Percentiles rank a stretch among this genome's conserved stretches.
These are phyloP conservation scores for Oncopodura yosiiana DNA, from an alignment of 1,140 invertebrate species.

Conservation along the genomic window DNA sequence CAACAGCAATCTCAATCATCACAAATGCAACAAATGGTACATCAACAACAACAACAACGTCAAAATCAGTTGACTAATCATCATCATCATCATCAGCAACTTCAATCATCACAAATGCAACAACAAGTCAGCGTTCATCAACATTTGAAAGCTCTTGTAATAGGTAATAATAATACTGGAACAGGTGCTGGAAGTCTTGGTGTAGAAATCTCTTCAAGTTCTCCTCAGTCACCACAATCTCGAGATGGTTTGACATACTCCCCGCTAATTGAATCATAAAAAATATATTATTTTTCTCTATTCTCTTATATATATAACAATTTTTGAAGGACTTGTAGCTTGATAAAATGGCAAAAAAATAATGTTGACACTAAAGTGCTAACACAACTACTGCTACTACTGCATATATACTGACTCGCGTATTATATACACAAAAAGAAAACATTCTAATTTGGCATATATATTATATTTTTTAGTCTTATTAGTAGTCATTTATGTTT, in stretches of 20 bases:
- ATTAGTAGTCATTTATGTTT: too few species aligned
- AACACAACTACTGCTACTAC: too few species aligned
- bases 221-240: constrained; percentile 17
- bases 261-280: constrained; percentile 31
- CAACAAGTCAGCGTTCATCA: constrained; percentile 14
- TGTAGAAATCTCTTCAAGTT: neutral
- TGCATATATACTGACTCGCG: too few species aligned
- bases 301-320: too few species aligned
- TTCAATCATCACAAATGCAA: constrained; percentile 7
- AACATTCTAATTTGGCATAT: too few species aligned
- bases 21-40: constrained; percentile 12
- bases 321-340: too few species aligned
- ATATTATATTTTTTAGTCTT: too few species aligned
- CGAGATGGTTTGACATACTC: constrained; percentile 29
- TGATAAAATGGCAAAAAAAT: too few species aligned
- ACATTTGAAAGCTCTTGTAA: neutral
- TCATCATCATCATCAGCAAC: constrained; percentile 15
- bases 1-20: constrained; percentile 6
- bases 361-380: too few species aligned
- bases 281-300: too few species aligned
- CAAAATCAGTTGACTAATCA: constrained; percentile 2
- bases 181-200: neutral
- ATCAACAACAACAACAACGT: constrained; percentile 15
- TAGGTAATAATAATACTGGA: neutral
- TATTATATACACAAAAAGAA: too few species aligned